These are phyloP conservation scores for Scaptodrosophila lebanonensis DNA, from an alignment of 1,140 invertebrate genomes.

Conservation along the genomic window DNA sequence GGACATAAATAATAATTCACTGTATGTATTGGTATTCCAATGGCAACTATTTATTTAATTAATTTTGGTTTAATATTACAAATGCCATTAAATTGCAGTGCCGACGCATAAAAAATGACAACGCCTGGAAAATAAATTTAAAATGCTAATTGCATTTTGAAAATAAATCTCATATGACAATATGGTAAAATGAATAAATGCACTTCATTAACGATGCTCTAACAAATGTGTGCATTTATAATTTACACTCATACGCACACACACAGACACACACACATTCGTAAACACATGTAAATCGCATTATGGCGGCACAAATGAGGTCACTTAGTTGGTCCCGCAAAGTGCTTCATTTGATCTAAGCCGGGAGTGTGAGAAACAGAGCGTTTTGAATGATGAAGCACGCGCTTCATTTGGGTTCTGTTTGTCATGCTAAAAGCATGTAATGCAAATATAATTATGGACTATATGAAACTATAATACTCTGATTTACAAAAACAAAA, in stretches of 20 bases:
- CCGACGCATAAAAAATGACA: slow-evolving; percentile 28
- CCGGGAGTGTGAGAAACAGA: too few relatives aligned
- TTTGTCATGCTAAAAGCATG: too few relatives aligned
- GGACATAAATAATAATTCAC: too few relatives aligned
- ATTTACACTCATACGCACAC: slow-evolving; percentile 5
- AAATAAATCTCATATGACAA: slow-evolving; percentile 56
- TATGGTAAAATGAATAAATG: slow-evolving; percentile 31
- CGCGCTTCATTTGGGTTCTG: slow-evolving; percentile 39
- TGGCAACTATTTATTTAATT: slow-evolving; percentile 44
- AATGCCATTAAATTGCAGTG: slow-evolving; percentile 29
- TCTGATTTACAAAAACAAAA: too few relatives aligned
- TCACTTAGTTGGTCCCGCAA: neutral
- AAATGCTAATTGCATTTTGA: slow-evolving; percentile 68
- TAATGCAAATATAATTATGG: too few relatives aligned
- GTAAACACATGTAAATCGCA: neutral
- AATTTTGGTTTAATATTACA: slow-evolving; percentile 51
- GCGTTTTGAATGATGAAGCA: too few relatives aligned
- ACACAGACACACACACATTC: slow-evolving; percentile 1
- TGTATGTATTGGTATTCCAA: too few relatives aligned
- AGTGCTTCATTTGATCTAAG: too few relatives aligned
- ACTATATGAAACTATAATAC: too few relatives aligned
- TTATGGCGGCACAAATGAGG: too few relatives aligned
- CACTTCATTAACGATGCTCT: slow-evolving; percentile 50
- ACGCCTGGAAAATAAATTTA: slow-evolving; percentile 39
- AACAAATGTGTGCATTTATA: slow-evolving; percentile 15